Percentiles rank a stretch among this genome's conserved stretches.
phyloP scores from a whole-genome alignment of 2,888 invertebrate genomes.

The Thelaira solivaga region DNA sequence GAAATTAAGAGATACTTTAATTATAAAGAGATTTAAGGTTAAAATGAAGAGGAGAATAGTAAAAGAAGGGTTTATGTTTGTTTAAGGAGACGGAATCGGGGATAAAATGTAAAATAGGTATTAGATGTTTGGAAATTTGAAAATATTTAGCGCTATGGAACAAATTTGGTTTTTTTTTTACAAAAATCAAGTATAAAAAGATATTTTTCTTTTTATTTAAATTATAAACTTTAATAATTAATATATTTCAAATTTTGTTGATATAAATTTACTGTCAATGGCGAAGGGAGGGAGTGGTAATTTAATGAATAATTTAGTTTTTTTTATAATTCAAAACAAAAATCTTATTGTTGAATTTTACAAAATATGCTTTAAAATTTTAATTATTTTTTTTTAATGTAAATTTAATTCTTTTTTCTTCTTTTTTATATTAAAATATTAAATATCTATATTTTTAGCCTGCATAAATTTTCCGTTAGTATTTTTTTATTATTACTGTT shows the following conservation, averaged over 20 bases:
- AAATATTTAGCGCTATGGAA: too few relatives aligned
- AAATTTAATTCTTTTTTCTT: neutral
- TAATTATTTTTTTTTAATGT: slow-evolving; percentile 13
- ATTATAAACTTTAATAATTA: neutral
- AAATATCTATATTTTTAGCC: slow-evolving; percentile 47
- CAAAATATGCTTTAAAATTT: slow-evolving; percentile 18
- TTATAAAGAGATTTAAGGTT: slow-evolving; percentile 47
- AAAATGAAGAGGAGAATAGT: slow-evolving; percentile 44
- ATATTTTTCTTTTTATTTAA: slow-evolving; percentile 14
- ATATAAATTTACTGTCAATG: too few relatives aligned
- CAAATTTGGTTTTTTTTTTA: neutral
- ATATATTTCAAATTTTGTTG: neutral
- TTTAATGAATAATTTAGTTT: neutral
- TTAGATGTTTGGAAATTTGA: neutral
- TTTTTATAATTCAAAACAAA: slow-evolving; percentile 2
- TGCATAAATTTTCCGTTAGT: slow-evolving; percentile 19
- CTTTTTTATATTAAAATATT: slow-evolving; percentile 10
- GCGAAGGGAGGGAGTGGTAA: slow-evolving; percentile 22
- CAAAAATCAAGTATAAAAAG: slow-evolving; percentile 13
- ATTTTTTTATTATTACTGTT: slow-evolving; percentile 10
- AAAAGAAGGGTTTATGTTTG: slow-evolving; percentile 28
- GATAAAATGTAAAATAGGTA: neutral
- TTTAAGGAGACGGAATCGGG: neutral
- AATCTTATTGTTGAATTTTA: slow-evolving; percentile 42
- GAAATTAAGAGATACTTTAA: slow-evolving; percentile 33